These are phyloP conservation scores for Pyrocephalus nanus DNA, from an alignment of 2,797 vertebrate genomes.

Conservation along the genomic window DNA sequence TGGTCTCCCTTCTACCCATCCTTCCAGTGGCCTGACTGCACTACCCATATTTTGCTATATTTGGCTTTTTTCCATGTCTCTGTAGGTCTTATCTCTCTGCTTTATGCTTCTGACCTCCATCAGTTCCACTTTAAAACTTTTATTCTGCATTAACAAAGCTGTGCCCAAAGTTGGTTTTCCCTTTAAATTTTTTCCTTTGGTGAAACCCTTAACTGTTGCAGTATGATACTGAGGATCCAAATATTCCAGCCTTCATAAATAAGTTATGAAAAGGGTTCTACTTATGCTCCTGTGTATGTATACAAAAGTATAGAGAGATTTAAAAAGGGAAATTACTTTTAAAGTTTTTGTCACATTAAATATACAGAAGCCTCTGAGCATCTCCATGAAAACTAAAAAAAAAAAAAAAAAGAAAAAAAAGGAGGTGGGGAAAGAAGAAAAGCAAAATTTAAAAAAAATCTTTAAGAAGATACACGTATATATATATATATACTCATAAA, in stretches of 20 bases:
- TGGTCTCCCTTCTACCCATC: neutral
- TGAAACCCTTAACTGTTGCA: neutral
- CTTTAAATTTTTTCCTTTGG: neutral
- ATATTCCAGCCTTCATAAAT: conserved; percentile 14
- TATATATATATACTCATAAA: too few species aligned
- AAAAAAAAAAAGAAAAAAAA: neutral
- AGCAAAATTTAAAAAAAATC: neutral
- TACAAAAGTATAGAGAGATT: neutral
- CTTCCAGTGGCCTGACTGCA: neutral
- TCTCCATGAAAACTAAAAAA: neutral
- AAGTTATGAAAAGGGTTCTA: neutral
- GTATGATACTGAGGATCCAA: neutral
- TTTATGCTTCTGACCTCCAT: neutral
- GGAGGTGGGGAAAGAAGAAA: too few species aligned
- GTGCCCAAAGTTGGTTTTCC: neutral
- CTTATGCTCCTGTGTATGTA: neutral
- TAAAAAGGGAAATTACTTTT: neutral
- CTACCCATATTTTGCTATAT: neutral
- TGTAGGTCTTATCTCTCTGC: neutral
- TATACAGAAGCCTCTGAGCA: neutral
- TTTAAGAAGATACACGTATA: too few species aligned
- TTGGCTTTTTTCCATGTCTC: neutral
- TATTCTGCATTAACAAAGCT: neutral
- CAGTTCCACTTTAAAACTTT: neutral
- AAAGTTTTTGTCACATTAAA: neutral